A percentile compares a stretch with the other conserved stretches of the same genome.
Conservation (phyloP, 2,888 invertebrate genomes). For the Phragmatobia fuliginosa region DNA sequence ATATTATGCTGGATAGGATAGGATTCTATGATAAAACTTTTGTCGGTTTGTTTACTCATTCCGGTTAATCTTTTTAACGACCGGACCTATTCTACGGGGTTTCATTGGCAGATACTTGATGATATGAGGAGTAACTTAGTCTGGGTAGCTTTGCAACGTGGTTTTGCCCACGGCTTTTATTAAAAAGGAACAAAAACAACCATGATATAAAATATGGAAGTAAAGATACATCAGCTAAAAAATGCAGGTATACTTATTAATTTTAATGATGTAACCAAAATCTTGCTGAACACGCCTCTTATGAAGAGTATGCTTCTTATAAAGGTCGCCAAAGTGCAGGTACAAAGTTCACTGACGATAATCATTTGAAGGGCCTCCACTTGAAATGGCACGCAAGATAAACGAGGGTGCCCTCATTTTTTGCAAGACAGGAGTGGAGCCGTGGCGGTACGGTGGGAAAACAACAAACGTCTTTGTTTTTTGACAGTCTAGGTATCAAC, state of each 20-base stretch:
- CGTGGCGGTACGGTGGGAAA: slow-evolving; percentile 52
- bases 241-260: slow-evolving; percentile 71
- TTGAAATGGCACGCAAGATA: slow-evolving; percentile 78
- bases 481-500: slow-evolving; percentile 24
- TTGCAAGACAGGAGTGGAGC: slow-evolving; percentile 39
- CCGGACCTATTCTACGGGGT: too few relatives aligned
- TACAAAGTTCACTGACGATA: slow-evolving; percentile 76
- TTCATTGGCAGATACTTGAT: too few relatives aligned
- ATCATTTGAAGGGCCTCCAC: slow-evolving; percentile 74
- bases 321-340: slow-evolving; percentile 72
- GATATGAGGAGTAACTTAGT: too few relatives aligned
- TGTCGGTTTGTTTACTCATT: too few relatives aligned
- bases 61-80: too few relatives aligned
- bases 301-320: slow-evolving; percentile 72
- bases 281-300: slow-evolving; percentile 77
- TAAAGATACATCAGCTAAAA: slow-evolving; percentile 24
- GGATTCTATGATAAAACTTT: too few relatives aligned
- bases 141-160: too few relatives aligned
- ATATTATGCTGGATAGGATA: too few relatives aligned
- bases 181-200: too few relatives aligned
- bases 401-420: slow-evolving; percentile 73
- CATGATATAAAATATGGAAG: slow-evolving; percentile 18
- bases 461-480: slow-evolving; percentile 37
- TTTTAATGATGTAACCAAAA: slow-evolving; percentile 80
- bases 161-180: too few relatives aligned